These are phyloP conservation scores for Synergus laeviventris DNA, from an alignment of 2,888 invertebrate species.

Conservation along the genomic window DNA sequence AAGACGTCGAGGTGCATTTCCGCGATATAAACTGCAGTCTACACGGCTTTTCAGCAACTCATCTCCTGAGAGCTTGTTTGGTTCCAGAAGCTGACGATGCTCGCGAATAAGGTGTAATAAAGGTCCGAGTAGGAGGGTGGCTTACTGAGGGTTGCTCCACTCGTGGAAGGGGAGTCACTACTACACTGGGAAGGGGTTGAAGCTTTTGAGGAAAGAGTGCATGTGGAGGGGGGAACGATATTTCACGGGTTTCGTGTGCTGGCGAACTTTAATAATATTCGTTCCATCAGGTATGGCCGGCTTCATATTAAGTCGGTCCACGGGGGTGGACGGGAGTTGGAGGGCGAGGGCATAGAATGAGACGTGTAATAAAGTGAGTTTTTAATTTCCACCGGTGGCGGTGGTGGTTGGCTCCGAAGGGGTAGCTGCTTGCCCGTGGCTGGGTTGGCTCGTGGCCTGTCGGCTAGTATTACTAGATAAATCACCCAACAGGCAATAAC, in stretches of 20 bases:
- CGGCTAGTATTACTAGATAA: constrained; percentile 76
- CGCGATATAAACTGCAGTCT: constrained; percentile 22
- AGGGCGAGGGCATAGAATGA: constrained; percentile 66
- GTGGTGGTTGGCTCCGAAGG: constrained; percentile 66
- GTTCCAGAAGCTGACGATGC: constrained; percentile 44
- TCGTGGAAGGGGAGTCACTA: background rate
- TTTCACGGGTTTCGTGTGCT: constrained; percentile 74
- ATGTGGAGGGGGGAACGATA: constrained; percentile 63
- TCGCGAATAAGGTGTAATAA: constrained; percentile 50
- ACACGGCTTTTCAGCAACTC: constrained; percentile 27
- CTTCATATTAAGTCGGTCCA: constrained; percentile 53
- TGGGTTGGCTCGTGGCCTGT: constrained; percentile 70
- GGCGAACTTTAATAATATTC: constrained; percentile 76
- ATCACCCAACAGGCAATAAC: constrained; percentile 76
- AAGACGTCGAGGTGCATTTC: background rate
- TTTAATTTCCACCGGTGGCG: constrained; percentile 74
- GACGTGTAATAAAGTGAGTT: constrained; percentile 76
- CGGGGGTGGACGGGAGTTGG: constrained; percentile 40
- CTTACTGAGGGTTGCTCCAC: constrained; percentile 31
- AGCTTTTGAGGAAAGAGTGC: constrained; percentile 13
- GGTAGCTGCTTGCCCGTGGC: constrained; percentile 62
- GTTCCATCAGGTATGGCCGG: constrained; percentile 73
- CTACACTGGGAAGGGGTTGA: constrained; percentile 13
- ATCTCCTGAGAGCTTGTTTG: constrained; percentile 40
- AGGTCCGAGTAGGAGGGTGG: constrained; percentile 50